Evolutionary conservation across 2,888 invertebrate species (phyloP), one percentile per base, ranked within the genome.

Genomic region (Cheilosia vulpina): DNA sequence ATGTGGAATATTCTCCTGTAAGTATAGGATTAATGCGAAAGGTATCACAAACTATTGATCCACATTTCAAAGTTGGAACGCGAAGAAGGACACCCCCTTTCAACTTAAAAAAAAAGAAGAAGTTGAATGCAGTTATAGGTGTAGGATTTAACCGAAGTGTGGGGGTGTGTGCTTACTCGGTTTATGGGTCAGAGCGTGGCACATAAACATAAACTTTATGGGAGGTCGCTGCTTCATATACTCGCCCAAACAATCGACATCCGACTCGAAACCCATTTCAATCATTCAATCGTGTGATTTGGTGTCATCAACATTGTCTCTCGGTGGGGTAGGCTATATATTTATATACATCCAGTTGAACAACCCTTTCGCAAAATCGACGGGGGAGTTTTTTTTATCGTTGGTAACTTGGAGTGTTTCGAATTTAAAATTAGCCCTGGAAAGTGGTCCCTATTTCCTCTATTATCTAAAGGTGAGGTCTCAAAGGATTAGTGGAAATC

Each of bases 241-340:
- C 41, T 52, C 1, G 21, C 21, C 58, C 63, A 38, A 55, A 27
- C 62, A 77, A 78, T 58, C 52, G 65, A 65, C 72, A 38, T 71
- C 31, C 15, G 31, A 24, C 50, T 34, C 43, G 45, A 63, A 15
- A 38, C 65, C 58, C 55, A 47, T 75, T 80, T 80, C 80, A 80
- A 80, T 80, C 80, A 75, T 80, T 63, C 62, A 34, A 68, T 80
- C 75, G 75, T 80, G 75, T 80, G 80, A 80, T 80, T 80, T 62
- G 53, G 38, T 80, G 75, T 50, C 80, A 80, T 80, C 75, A 75
- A 68, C 80, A 73, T 55, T 31, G 45, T 58, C 73, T n/a, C 41
- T 52, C 58, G 34, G 43, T 31, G 7, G 6, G 31, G 7, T 57
- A 57, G 27, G 27, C 5, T 27, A 1, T 6, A 31, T 2, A 7